phyloP scores from a whole-genome alignment of 2,888 invertebrate genomes.

The Meta bourneti region DNA sequence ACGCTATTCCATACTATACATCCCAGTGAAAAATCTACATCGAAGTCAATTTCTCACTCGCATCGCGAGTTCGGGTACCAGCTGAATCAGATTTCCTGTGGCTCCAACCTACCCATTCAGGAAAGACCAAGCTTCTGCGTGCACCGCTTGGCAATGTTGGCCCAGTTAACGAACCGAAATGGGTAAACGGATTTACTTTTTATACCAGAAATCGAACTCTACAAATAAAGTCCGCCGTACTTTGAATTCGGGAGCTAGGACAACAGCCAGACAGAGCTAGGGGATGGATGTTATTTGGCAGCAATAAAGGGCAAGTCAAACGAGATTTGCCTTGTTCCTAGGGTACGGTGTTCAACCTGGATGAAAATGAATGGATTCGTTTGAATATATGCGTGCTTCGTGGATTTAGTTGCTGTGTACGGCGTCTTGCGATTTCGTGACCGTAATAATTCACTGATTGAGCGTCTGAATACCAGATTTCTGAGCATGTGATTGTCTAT shows the following conservation, averaged over 20 bases:
- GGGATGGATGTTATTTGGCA: background rate
- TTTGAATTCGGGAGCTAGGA: background rate
- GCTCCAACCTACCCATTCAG: background rate
- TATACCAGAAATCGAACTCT: background rate
- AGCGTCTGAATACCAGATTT: too few species aligned
- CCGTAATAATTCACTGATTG: too few species aligned
- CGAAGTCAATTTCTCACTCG: too few species aligned
- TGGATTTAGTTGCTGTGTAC: too few species aligned
- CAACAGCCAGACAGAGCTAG: too few species aligned
- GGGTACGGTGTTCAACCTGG: background rate
- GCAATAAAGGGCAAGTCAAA: background rate
- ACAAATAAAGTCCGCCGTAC: background rate
- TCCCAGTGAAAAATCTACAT: too few species aligned
- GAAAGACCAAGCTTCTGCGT: background rate
- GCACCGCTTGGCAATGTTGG: background rate
- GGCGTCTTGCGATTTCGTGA: too few species aligned
- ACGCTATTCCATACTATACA: too few species aligned
- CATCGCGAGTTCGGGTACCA: too few species aligned
- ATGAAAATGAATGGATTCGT: background rate
- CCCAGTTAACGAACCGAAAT: slow-evolving; percentile 44
- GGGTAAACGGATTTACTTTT: slow-evolving; percentile 16
- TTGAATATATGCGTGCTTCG: background rate
- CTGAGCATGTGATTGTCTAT: too few species aligned
- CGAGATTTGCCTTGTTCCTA: background rate
- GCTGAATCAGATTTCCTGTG: background rate